These are phyloP conservation scores for Anoplius nigerrimus DNA, from an alignment of 2,888 invertebrate species.

Conservation along the genomic window DNA sequence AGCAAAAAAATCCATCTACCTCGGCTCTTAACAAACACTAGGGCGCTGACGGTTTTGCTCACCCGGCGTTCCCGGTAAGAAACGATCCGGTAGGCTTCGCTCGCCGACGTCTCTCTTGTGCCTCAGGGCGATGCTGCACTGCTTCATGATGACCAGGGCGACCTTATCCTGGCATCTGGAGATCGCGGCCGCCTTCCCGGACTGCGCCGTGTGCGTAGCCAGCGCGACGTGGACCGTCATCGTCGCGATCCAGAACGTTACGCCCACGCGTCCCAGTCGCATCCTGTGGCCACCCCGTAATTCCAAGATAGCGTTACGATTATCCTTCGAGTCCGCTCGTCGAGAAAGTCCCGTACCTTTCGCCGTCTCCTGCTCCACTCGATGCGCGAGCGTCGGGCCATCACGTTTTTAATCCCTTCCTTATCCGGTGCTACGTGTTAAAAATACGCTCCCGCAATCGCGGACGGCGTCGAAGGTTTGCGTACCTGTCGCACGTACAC, in stretches of 20 bases:
- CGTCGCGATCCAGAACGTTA: not conserved
- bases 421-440: slow-evolving; percentile 54
- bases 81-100: not conserved
- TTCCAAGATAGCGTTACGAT: too few species aligned
- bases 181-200: not conserved
- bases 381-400: slow-evolving; percentile 20
- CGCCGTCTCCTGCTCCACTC: not conserved
- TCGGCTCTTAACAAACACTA: too few species aligned
- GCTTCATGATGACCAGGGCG: slow-evolving; percentile 29
- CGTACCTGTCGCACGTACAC: slow-evolving; percentile 34
- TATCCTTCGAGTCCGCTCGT: too few species aligned
- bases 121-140: slow-evolving; percentile 27
- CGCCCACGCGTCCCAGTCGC: slow-evolving; percentile 1
- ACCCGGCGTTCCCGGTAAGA: too few species aligned
- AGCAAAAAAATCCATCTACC: too few species aligned
- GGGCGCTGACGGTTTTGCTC: too few species aligned
- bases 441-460: slow-evolving; percentile 38
- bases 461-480: slow-evolving; percentile 13
- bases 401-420: slow-evolving; percentile 40
- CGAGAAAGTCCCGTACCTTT: not conserved
- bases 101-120: slow-evolving; percentile 17
- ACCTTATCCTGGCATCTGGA: slow-evolving; percentile 31
- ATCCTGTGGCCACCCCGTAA: not conserved
- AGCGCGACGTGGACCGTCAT: too few species aligned
- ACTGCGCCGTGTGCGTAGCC: too few species aligned